These are phyloP conservation scores for Borostomias antarcticus DNA, from an alignment of 2,797 vertebrate genomes.

Conservation along the genomic window DNA sequence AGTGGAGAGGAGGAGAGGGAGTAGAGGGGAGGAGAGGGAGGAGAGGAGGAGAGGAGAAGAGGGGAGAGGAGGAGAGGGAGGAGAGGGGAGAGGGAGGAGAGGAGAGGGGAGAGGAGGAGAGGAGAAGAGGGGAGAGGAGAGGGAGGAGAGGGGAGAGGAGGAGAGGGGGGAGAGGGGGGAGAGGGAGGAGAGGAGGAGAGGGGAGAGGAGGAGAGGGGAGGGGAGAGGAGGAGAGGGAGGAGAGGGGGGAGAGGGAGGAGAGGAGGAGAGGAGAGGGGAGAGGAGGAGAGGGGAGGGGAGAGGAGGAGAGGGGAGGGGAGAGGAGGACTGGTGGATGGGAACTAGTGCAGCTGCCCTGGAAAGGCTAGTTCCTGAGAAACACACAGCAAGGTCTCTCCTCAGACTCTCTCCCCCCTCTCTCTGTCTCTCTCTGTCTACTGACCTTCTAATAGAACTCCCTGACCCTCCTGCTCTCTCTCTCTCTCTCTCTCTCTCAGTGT, in stretches of 20 bases:
- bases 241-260: neutral
- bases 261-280: no score
- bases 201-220: no score
- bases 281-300: neutral
- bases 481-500: neutral
- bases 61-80: neutral
- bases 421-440: constrained; percentile 1
- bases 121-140: neutral
- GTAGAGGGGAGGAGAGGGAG: neutral
- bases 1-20: neutral
- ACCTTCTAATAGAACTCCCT: constrained; percentile 65
- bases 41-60: neutral
- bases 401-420: no score
- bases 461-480: neutral
- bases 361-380: constrained; percentile 69
- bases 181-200: no score
- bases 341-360: constrained; percentile 65
- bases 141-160: neutral
- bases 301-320: neutral
- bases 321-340: constrained; percentile 47
- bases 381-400: constrained; percentile 58
- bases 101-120: neutral
- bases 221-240: neutral
- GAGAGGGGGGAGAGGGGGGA: no score
- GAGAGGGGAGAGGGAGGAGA: neutral